Base-by-base conservation (phyloP, 2,888 invertebrate species). In the Apoda limacodes region DNA sequence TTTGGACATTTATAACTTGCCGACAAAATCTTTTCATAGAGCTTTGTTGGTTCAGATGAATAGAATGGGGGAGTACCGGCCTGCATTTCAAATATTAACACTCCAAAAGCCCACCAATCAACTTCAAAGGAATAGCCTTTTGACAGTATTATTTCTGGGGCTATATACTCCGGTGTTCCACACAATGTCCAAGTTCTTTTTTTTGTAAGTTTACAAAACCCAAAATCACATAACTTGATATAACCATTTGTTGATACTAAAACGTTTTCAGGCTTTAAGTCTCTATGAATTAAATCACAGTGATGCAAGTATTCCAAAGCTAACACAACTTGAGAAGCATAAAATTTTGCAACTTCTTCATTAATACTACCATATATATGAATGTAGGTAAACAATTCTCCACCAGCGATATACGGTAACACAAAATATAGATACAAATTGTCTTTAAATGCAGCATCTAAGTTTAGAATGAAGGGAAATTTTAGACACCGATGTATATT, bases 101-200 rank as follows among this genome's bases (percentile, higher is more conserved):
- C 85, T 0, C 93, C 98, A 24, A 93, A 83, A 0, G 96, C 89
- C 97, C 97, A 98, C 94, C 95, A 98, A 55, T 98, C 98, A 0
- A 95, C 96, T 0, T 92, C 86, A 46, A 86, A 89, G 31, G 92
- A 91, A 68, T 98, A 96, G 0, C 95, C 95, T 65, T 90, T 93
- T 24, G 89, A 90, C 46, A 93, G 78, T 43, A 96, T 93, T 5
- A 90, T 87, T 72, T 97, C 97, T 2, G 94, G 94, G 0, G 98
- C 97, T 41, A 98, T 78, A 69, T 98, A 98, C 66, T 98, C 97
- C 0, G 98, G 97, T 0, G 98, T 98, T 1, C 96, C 97, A 63
- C 97, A 97, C 25, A 97, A 64, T 0, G 94, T 95, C 86, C 92
- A 93, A 0, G 97, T 96, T 50, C 95, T 83, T 14, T 83, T 82